Conservation (phyloP, 2,888 invertebrate genomes). For the Merodon equestris region DNA sequence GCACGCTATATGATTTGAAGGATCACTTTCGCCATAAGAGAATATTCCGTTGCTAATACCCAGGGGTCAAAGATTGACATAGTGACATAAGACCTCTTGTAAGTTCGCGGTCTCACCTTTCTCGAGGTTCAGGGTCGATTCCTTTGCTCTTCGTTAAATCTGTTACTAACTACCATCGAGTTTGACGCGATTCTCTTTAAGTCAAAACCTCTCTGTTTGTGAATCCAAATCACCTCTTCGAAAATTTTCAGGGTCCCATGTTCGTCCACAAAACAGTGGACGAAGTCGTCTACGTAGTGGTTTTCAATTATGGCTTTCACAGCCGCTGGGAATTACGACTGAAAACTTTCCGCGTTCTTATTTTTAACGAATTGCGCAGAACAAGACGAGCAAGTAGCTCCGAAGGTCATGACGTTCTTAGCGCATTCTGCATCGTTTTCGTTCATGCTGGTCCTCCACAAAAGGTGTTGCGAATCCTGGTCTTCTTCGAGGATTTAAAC, state of each 20-base stretch:
- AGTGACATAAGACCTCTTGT: conserved; percentile 23
- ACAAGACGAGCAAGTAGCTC: conserved; percentile 31
- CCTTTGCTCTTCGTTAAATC: background rate
- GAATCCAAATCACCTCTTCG: conserved; percentile 14
- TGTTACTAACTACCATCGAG: background rate
- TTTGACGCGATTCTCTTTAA: conserved; percentile 25
- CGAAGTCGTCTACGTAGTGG: conserved; percentile 42
- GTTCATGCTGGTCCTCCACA: conserved; percentile 11
- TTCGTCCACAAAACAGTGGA: conserved; percentile 20
- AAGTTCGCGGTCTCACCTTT: background rate
- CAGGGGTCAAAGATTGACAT: too few species aligned
- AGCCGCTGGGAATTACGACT: conserved; percentile 1
- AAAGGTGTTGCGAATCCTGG: conserved; percentile 18
- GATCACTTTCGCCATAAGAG: too few species aligned
- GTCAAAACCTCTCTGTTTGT: conserved; percentile 18
- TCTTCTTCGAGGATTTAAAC: conserved; percentile 4
- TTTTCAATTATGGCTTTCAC: conserved; percentile 25
- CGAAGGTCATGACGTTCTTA: conserved; percentile 32
- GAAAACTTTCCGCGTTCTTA: conserved; percentile 17
- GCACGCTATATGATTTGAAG: background rate
- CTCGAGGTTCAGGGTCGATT: background rate
- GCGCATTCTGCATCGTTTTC: background rate
- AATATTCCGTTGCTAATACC: too few species aligned
- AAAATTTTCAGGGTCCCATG: conserved; percentile 11
- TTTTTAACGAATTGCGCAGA: conserved; percentile 62